Evolutionary conservation across 2,888 invertebrate genomes (phyloP), one percentile per base, ranked within the genome.

Genomic region (Noctua janthina): DNA sequence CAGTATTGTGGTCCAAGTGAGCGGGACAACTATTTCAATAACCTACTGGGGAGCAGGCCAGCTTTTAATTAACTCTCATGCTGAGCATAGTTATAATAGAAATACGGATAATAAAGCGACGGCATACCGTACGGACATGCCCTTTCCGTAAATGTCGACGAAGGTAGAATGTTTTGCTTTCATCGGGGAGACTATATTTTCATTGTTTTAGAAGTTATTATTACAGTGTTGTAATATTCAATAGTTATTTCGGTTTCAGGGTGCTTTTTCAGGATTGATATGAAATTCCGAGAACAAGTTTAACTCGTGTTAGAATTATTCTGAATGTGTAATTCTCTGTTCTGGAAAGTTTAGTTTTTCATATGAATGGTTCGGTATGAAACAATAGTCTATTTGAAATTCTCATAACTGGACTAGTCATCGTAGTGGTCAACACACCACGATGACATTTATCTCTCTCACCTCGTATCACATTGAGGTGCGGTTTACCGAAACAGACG

Each of bases 1-100:
- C 29, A 78, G 74, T 64, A 83, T 79, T 87, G 82, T 89, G 79
- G 82, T 78, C 77, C 74, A 83, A 82, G 74, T 49, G 66, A 76
- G 73, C 72, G 78, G 76, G 77, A 90, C 83, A 90, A 90, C 86
- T 90, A 91, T 91, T 90, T 88, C 87, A 89, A 88, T 91, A 90
- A 87, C 86, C 79, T 72, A 69, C 71, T 76, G 64, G 72, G 68
- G 56, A 67, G 56, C 70, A 54, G 74, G 75, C 83, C 79, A 85
- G 87, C 79, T 87, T 90, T 87, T 90, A 90, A 91, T 91, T 90
- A 90, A 89, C 83, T 86, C 85, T 82, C 69, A 54, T 67, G 71
- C 74, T 84, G 76, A 81, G 78, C 72, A 75, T 83, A 79, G 77
- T 80, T 83, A 81, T 84, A 76, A 79, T 83, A 81, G 80, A 87